Base-by-base conservation (phyloP, 2,888 invertebrate species). In the Arctia plantaginis region DNA sequence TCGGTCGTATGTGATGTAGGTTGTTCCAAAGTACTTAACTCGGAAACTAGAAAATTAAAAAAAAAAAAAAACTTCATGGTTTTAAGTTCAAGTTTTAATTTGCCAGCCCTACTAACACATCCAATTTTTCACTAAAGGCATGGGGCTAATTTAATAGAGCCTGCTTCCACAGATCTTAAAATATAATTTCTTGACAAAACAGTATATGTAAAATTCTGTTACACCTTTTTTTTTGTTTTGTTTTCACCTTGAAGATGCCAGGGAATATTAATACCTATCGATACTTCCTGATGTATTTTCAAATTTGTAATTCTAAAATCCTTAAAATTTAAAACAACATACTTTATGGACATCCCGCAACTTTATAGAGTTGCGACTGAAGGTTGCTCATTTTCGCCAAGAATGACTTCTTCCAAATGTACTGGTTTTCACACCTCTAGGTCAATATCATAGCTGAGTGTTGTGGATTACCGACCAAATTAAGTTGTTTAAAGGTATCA, bases 11-110 rank as follows among this genome's bases (percentile, higher is more conserved):
- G 39, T 62, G 62, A 20, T 20, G 41, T 30, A 3, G 27, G 20
- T 30, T 27, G n/a, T 1, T n/a, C 41, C 20, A 30, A 13, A 33
- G 59, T 62, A 70, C 30, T 44, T 20, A 62, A 62, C 23, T 70
- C 62, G 62, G 70, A 62, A 44, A 70, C 70, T 70, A 27, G n/a
- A 69, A 69, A 27, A 2, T 44, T 44, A 20, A 30, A 2, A 33
- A 44, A 47, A 67, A 47, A 33, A 47, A 6, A 47, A n/a, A 1
- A 13, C 6, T 23, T 20, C 3, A 18, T 33, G 41, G 6, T 66
- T 8, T 10, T n/a, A n/a, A n/a, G n/a, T n/a, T n/a, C n/a, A n/a
- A 6, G n/a, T 7, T n/a, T 20, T 47, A 23, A 44, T n/a, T 4
- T 12, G n/a, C 23, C 23, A 13, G 23, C 4, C 18, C 18, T 62